Conservation (phyloP, 1,140 invertebrate species). For the Drosophila parabipectinata region DNA sequence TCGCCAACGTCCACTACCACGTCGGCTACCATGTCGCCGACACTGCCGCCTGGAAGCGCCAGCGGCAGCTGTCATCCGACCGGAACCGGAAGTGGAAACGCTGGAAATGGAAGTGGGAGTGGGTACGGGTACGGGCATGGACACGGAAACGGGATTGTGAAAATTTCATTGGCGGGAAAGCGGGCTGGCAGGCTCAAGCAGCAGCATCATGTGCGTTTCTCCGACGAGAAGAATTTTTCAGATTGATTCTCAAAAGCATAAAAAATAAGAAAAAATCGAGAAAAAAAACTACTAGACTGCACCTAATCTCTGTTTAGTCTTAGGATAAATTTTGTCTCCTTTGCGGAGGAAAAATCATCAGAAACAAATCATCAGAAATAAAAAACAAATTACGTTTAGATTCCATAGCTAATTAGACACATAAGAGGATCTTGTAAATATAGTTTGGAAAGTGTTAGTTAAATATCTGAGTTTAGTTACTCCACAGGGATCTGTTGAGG, state of each 20-base stretch:
- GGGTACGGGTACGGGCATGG: slow-evolving; percentile 29
- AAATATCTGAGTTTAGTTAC: slow-evolving; percentile 67
- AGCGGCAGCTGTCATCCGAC: slow-evolving; percentile 28
- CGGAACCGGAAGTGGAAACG: slow-evolving; percentile 32
- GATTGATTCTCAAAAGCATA: slow-evolving; percentile 47
- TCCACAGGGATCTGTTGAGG: slow-evolving; percentile 66
- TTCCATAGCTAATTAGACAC: slow-evolving; percentile 37
- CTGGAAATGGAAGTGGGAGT: neutral
- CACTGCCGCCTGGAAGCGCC: slow-evolving; percentile 39
- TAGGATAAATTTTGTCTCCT: slow-evolving; percentile 30
- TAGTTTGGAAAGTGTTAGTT: slow-evolving; percentile 55
- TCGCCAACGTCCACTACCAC: slow-evolving; percentile 67
- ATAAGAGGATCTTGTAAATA: slow-evolving; percentile 51
- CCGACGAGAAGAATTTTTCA: slow-evolving; percentile 82
- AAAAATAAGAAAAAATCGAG: neutral
- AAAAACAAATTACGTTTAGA: slow-evolving; percentile 36
- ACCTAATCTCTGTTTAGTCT: slow-evolving; percentile 75
- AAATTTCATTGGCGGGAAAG: slow-evolving; percentile 40
- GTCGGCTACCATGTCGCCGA: slow-evolving; percentile 65
- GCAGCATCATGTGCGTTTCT: slow-evolving; percentile 82
- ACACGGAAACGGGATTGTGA: slow-evolving; percentile 56
- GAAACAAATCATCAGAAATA: slow-evolving; percentile 45
- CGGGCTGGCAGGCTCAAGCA: slow-evolving; percentile 65
- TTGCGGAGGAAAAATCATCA: slow-evolving; percentile 2
- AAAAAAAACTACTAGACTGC: slow-evolving; percentile 76